phyloP scores from a whole-genome alignment of 2,113 vertebrate species.

The Mormyrus lacerda region DNA sequence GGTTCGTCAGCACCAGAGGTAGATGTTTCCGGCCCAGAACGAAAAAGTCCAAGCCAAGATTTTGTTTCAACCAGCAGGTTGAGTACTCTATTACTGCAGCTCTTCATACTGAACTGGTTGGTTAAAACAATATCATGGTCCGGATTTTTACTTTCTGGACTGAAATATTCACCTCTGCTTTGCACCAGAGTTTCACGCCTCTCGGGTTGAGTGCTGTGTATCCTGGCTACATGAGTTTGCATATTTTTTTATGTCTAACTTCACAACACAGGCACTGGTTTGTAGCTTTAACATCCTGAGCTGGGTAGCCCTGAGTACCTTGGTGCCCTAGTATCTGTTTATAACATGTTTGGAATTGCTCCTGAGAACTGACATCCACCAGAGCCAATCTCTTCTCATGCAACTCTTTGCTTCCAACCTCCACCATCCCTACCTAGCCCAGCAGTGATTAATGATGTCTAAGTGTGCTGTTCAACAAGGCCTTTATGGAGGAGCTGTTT shows the following conservation, averaged over 20 bases:
- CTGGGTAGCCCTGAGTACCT: neutral
- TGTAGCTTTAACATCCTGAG: neutral
- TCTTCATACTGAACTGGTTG: neutral
- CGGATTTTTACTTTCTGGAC: neutral
- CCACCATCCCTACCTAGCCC: constrained; percentile 14
- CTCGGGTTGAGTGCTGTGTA: neutral
- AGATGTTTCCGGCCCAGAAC: neutral
- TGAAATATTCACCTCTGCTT: neutral
- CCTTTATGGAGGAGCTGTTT: constrained; percentile 91
- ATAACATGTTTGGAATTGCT: neutral
- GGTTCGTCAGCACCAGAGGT: neutral
- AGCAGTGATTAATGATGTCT: constrained; percentile 96
- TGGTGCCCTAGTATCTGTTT: neutral
- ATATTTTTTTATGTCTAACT: neutral
- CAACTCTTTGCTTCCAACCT: no score
- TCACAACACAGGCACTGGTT: neutral
- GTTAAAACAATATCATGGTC: neutral
- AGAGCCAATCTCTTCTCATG: neutral
- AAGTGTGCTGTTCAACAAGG: constrained; percentile 93
- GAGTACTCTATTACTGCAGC: neutral
- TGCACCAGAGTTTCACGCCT: neutral
- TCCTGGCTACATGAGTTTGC: neutral
- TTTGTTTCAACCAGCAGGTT: neutral
- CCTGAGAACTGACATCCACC: neutral
- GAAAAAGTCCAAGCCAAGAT: neutral